These are phyloP conservation scores for Pedionomus torquatus DNA, from an alignment of 2,113 vertebrate species.

Conservation along the genomic window DNA sequence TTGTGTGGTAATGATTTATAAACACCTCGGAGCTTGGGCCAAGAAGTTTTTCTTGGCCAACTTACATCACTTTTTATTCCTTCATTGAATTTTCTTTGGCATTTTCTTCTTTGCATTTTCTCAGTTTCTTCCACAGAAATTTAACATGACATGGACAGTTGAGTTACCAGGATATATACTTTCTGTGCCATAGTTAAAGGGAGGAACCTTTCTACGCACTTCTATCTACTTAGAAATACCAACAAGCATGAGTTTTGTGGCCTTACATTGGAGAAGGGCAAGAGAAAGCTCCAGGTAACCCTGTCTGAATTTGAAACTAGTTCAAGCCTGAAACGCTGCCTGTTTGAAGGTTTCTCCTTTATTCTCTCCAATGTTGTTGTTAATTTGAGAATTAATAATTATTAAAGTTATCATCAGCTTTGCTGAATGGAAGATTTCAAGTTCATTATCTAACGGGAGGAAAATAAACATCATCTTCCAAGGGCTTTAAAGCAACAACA, in stretches of 20 bases:
- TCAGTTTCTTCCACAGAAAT: background rate
- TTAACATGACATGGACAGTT: background rate
- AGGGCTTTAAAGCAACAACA: background rate
- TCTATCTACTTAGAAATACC: background rate
- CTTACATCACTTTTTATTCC: constrained; percentile 16
- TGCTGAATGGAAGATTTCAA: background rate
- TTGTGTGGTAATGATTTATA: background rate
- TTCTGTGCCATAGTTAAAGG: background rate
- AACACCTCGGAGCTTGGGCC: background rate
- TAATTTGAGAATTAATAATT: background rate
- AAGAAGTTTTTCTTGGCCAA: background rate
- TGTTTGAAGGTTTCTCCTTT: background rate
- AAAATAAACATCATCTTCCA: constrained; percentile 46
- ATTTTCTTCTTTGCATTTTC: constrained; percentile 1
- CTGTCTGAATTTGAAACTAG: background rate
- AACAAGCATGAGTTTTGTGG: background rate
- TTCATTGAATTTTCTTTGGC: constrained; percentile 18
- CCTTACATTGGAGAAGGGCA: background rate
- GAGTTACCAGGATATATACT: background rate
- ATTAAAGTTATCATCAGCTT: constrained; percentile 19
- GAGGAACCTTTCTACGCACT: background rate
- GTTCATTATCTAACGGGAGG: constrained; percentile 35
- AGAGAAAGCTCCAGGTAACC: background rate
- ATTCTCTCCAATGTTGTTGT: background rate
- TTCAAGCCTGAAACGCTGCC: background rate